phyloP scores from a whole-genome alignment of 2,888 invertebrate species.

The Keiferia lycopersicella region DNA sequence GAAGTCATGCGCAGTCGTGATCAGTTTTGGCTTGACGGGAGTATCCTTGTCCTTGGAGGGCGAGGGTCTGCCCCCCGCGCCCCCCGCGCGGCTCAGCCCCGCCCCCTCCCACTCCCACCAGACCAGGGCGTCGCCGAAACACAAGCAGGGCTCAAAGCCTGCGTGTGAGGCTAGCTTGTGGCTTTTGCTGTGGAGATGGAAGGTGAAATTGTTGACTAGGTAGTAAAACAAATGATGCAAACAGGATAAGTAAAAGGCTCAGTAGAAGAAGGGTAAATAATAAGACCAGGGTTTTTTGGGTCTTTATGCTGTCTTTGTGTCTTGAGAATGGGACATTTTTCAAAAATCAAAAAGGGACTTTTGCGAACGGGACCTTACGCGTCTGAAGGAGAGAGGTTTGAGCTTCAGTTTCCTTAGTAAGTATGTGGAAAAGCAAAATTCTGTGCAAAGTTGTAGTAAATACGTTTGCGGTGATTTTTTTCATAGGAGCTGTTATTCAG shows the following conservation, averaged over 20 bases:
- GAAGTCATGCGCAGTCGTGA: constrained; percentile 85
- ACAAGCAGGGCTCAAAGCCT: constrained; percentile 94
- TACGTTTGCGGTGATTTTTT: neutral
- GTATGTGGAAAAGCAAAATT: too few relatives aligned
- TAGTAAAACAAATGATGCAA: too few relatives aligned
- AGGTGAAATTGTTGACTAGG: neutral
- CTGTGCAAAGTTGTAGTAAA: neutral
- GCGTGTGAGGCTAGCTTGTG: constrained; percentile 87
- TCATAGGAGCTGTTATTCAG: neutral
- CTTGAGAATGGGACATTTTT: too few relatives aligned
- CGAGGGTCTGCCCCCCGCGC: constrained; percentile 53
- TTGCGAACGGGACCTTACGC: too few relatives aligned
- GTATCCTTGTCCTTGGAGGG: constrained; percentile 52
- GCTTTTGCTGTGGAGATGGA: constrained; percentile 75
- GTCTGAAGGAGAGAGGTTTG: too few relatives aligned
- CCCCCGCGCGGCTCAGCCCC: constrained; percentile 53
- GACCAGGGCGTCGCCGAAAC: constrained; percentile 94
- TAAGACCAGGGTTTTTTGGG: too few relatives aligned
- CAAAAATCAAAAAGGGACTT: too few relatives aligned
- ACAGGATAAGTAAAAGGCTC: too few relatives aligned
- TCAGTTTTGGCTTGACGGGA: constrained; percentile 53
- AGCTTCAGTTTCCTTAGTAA: too few relatives aligned
- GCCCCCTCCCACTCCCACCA: constrained; percentile 88
- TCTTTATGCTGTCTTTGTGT: too few relatives aligned
- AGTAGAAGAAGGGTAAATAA: too few relatives aligned